Conservation (phyloP, 1,140 invertebrate genomes). For the Brachionus koreanus region DNA sequence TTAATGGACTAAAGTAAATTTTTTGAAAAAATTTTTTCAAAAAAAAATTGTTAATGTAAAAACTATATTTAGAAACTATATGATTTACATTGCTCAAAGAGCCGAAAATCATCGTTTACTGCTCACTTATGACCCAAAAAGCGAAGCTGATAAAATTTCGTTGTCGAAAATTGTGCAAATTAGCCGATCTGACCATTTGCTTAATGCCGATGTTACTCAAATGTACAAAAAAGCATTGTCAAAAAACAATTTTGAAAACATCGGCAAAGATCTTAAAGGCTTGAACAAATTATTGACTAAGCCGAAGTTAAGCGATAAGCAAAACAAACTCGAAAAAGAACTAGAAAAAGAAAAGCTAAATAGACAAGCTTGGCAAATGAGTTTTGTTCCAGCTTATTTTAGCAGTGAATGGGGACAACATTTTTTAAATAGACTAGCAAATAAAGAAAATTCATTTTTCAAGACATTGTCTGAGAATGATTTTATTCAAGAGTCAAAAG, state of each 20-base stretch:
- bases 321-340: not conserved
- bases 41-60: not conserved
- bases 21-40: not conserved
- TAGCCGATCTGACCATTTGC: not conserved
- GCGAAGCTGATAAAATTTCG: not conserved
- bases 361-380: slow-evolving; percentile 8
- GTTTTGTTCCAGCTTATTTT: slow-evolving; percentile 55
- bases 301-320: not conserved
- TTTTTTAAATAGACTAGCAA: slow-evolving; percentile 47
- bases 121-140: slow-evolving; percentile 5
- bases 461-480: slow-evolving; percentile 28
- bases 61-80: not conserved
- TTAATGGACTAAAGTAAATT: slow-evolving; percentile 16
- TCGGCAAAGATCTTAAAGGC: not conserved
- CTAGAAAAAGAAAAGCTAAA: not conserved
- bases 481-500: slow-evolving; percentile 20
- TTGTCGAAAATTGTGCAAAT: not conserved
- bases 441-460: slow-evolving; percentile 39
- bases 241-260: not conserved
- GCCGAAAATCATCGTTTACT: slow-evolving; percentile 33
- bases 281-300: not conserved
- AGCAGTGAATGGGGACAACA: slow-evolving; percentile 56
- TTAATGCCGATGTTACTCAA: not conserved
- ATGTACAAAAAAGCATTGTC: slow-evolving; percentile 30
- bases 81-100: slow-evolving; percentile 30